Conservation (phyloP, 2,797 vertebrate species). For the Melanotaenia trifasciata region DNA sequence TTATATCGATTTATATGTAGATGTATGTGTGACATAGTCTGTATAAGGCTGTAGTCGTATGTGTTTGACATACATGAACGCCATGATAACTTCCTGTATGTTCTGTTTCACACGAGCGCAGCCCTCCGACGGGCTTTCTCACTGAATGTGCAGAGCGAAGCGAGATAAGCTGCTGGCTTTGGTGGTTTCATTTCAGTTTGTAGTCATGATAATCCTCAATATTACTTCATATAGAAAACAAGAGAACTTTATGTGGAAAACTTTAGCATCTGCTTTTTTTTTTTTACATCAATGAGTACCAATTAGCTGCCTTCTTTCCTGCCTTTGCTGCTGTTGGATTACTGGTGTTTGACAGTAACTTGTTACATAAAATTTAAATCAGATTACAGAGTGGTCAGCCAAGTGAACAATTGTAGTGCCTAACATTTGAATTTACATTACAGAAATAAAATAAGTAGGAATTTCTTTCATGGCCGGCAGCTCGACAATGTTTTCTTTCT, state of each 20-base stretch:
- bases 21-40: conserved; percentile 65
- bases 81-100: conserved; percentile 6
- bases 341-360: background rate
- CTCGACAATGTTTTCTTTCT: background rate
- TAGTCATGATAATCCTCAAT: background rate
- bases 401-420: background rate
- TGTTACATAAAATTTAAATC: background rate
- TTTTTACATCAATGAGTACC: background rate
- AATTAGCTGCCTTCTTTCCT: background rate
- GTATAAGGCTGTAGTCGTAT: conserved; percentile 52
- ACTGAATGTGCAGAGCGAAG: conserved; percentile 23
- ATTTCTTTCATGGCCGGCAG: background rate
- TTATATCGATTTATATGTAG: conserved; percentile 55
- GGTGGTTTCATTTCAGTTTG: background rate
- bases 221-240: background rate
- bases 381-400: background rate
- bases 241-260: background rate
- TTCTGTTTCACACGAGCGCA: conserved; percentile 40
- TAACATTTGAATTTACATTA: background rate
- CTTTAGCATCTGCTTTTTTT: background rate
- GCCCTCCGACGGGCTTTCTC: conserved; percentile 16
- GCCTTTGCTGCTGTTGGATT: background rate
- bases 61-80: conserved; percentile 50
- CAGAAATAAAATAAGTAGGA: background rate
- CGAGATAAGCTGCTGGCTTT: background rate